phyloP scores from a whole-genome alignment of 1,140 invertebrate species.

The Tetramorium simillimum region DNA sequence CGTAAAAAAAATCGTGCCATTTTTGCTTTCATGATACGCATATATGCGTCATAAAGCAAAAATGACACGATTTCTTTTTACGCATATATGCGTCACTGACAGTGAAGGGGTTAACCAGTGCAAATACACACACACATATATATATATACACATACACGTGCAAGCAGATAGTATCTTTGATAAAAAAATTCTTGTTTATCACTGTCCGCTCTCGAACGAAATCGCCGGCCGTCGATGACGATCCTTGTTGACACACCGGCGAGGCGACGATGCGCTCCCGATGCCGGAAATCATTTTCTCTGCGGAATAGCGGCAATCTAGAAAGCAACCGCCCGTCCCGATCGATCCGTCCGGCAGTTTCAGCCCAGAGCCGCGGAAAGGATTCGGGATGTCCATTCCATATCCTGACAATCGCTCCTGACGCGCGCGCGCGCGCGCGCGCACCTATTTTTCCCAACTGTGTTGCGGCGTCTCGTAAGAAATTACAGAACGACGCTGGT shows the following conservation, averaged over 20 bases:
- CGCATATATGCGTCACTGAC: too few relatives aligned
- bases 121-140: too few relatives aligned
- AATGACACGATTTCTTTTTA: too few relatives aligned
- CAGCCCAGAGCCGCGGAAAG: background rate
- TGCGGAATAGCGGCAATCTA: constrained; percentile 53
- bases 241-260: constrained; percentile 22
- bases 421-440: background rate
- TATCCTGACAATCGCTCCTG: constrained; percentile 35
- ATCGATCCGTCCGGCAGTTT: constrained; percentile 54
- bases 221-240: constrained; percentile 3
- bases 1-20: too few relatives aligned
- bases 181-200: constrained; percentile 15
- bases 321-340: constrained; percentile 26
- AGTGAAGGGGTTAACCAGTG: too few relatives aligned
- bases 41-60: too few relatives aligned
- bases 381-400: constrained; percentile 55
- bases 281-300: constrained; percentile 59
- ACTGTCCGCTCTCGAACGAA: background rate
- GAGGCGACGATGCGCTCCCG: background rate
- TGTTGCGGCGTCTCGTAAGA: background rate
- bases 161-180: background rate
- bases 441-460: background rate
- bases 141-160: background rate
- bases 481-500: background rate
- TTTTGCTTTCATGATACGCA: too few relatives aligned